Percentiles rank a stretch among this genome's conserved stretches.
phyloP scores from a whole-genome alignment of 2,797 vertebrate species.

The Menidia menidia region DNA sequence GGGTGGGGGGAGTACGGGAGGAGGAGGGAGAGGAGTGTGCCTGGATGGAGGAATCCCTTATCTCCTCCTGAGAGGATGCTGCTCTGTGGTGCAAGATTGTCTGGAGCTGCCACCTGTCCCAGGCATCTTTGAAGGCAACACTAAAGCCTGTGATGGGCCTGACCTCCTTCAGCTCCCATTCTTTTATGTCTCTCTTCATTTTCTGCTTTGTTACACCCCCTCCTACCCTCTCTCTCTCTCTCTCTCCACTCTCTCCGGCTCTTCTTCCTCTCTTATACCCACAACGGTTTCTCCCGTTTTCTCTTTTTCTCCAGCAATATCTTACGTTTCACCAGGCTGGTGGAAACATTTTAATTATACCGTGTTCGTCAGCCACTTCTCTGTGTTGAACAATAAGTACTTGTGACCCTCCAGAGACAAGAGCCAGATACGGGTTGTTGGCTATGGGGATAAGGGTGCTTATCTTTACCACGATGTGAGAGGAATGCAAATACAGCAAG shows the following conservation, averaged over 20 bases:
- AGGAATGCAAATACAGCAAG: conserved; percentile 55
- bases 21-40: conserved; percentile 65
- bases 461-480: conserved; percentile 61
- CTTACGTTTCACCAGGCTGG: conserved; percentile 56
- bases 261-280: conserved; percentile 43
- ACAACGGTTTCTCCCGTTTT: conserved; percentile 17
- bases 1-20: conserved; percentile 40
- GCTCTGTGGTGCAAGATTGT: conserved; percentile 92
- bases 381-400: conserved; percentile 64
- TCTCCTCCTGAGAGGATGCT: conserved; percentile 91
- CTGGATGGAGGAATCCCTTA: conserved; percentile 95
- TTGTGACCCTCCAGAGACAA: conserved; percentile 58
- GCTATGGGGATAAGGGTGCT: conserved; percentile 60
- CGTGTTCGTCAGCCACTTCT: conserved; percentile 67
- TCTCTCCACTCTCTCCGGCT: conserved; percentile 34
- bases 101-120: conserved; percentile 99
- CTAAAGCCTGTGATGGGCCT: conserved; percentile 97
- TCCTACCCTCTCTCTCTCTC: conserved; percentile 12
- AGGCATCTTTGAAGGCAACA: conserved; percentile 97
- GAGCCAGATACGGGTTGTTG: conserved; percentile 60
- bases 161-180: conserved; percentile 96
- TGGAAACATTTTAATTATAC: conserved; percentile 78
- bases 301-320: conserved; percentile 51
- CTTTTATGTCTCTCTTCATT: conserved; percentile 99
- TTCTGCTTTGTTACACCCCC: conserved; percentile 92